Evolutionary conservation across 2,888 invertebrate species (phyloP), one percentile per base, ranked within the genome.

Genomic region (Drosophila putrida): DNA sequence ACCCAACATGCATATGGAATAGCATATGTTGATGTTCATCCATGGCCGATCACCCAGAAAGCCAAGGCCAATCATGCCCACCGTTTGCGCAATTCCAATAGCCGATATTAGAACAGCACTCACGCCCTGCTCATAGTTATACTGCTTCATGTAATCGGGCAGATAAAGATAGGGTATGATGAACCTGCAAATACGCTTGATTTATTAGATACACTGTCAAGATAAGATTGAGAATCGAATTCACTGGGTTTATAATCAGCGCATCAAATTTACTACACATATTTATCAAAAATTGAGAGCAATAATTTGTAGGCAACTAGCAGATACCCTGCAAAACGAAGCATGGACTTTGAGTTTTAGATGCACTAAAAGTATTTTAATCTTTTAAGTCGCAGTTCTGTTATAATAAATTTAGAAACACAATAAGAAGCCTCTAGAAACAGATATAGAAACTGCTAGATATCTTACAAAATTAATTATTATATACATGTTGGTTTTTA

Each of bases 141-240:
- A 93, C 9, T 95, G 94, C 36, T 94, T 94, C 93, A 97, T 95
- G 91, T 96, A 95, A 88, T 98, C 98, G 59, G 96, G 96, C 71
- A 98, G 94, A 93, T 98, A 98, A 91, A 98, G 97, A 93, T 99
- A 99, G 11, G 98, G 98, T 64, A 98, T 97, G 90, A 99, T 98
- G 92, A 97, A 97, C 96, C 98, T 98, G 62, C 96, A 43, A 61
- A 61, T 31, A 28, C n/a, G 20, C 11, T 38, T 28, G 33, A 10
- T 33, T 33, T 13, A 59, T 70, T 36, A 25, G 4, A 4, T 43
- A 6, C 9, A 6, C 9, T 46, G n/a, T 50, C 1, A 9, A 39
- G 62, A 58, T 54, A 41, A 39, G 8, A 15, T 11, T 28, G 27
- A 31, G 8, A 13, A 28, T 2, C 6, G 9, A 9, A 54, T 47